Percentiles rank a stretch among this genome's conserved stretches.
phyloP scores from a whole-genome alignment of 1,140 invertebrate species.

The Neodiprion lecontei region DNA sequence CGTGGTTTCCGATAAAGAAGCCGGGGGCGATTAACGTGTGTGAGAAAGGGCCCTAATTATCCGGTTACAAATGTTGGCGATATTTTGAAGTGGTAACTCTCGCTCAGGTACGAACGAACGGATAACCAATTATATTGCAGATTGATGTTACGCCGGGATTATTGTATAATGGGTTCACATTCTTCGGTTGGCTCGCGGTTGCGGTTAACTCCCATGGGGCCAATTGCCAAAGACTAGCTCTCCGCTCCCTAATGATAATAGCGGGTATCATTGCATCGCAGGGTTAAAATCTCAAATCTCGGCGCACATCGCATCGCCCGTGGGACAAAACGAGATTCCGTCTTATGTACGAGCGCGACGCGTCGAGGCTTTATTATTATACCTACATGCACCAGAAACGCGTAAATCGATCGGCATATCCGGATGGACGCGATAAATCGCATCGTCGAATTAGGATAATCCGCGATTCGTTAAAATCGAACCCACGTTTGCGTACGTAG shows the following conservation, averaged over 20 bases:
- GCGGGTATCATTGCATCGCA: neutral
- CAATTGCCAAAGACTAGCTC: neutral
- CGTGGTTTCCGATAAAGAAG: neutral
- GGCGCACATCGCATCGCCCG: slow-evolving; percentile 3
- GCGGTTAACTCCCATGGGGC: neutral
- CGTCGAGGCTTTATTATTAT: too few species aligned
- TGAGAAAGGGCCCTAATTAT: neutral
- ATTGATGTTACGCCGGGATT: slow-evolving; percentile 1
- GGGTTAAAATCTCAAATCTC: neutral
- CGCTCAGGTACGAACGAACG: neutral
- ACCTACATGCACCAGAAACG: too few species aligned
- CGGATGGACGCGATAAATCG: too few species aligned
- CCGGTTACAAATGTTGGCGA: neutral
- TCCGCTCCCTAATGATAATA: slow-evolving; percentile 7
- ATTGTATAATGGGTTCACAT: slow-evolving; percentile 7
- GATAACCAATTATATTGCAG: slow-evolving; percentile 2
- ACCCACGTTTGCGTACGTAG: too few species aligned
- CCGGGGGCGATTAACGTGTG: neutral
- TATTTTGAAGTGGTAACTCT: neutral
- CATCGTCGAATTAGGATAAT: neutral
- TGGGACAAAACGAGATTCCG: neutral
- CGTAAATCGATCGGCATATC: too few species aligned
- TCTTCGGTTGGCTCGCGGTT: neutral
- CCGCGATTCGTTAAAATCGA: neutral
- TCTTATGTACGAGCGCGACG: neutral